Evolutionary conservation across 2,797 vertebrate genomes (phyloP).

Genomic region (Gymnocypris eckloni): DNA sequence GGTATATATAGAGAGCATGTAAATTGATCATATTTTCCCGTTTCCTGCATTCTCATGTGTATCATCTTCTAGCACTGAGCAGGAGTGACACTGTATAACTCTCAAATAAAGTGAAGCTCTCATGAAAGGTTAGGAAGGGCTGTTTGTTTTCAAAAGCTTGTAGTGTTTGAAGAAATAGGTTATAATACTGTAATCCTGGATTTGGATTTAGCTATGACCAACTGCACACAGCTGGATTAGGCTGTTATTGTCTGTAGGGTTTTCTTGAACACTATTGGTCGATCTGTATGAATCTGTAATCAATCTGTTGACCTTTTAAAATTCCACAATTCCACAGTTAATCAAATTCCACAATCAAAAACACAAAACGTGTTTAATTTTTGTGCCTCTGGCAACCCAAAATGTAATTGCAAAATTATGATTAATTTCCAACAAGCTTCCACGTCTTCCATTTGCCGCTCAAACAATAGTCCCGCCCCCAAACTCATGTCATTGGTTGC

Average conservation of each 20-base stretch:
- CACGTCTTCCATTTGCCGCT: not conserved
- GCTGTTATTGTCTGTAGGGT: slow-evolving; percentile 62
- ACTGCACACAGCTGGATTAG: slow-evolving; percentile 73
- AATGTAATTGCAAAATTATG: not conserved
- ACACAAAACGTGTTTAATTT: not conserved
- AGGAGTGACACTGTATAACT: not conserved
- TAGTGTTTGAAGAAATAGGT: slow-evolving; percentile 63
- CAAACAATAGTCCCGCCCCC: not conserved
- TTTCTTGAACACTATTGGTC: slow-evolving; percentile 63
- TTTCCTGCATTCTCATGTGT: slow-evolving; percentile 27
- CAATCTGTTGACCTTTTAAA: not conserved
- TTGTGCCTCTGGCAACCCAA: not conserved
- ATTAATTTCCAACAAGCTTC: not conserved
- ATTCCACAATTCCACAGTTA: no score
- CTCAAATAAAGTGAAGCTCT: not conserved
- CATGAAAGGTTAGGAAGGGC: slow-evolving; percentile 25
- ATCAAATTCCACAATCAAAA: not conserved
- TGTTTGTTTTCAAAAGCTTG: slow-evolving; percentile 42
- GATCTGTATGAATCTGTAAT: not conserved
- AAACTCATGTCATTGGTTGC: not conserved
- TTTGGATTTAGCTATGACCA: slow-evolving; percentile 65
- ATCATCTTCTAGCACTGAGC: not conserved
- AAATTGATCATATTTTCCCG: slow-evolving; percentile 6
- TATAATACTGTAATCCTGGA: slow-evolving; percentile 73
- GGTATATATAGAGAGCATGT: not conserved